Evolutionary conservation across 2,888 invertebrate genomes (phyloP).

Genomic region (Odontocolon sp.): DNA sequence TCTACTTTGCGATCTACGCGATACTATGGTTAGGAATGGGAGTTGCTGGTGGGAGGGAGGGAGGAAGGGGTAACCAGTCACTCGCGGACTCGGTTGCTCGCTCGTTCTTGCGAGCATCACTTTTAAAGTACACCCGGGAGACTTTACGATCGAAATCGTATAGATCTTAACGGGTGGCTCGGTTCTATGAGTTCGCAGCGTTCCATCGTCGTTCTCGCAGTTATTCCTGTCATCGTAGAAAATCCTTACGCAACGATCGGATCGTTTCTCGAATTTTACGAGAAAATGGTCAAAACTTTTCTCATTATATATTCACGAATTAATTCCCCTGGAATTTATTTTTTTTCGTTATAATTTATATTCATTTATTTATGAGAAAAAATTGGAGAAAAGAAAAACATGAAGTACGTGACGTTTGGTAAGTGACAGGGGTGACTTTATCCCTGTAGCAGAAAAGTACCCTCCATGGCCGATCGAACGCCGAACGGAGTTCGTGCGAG

Average conservation of each 20-base stretch:
- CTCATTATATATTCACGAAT: no score
- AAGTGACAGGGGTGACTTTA: no score
- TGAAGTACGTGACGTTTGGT: no score
- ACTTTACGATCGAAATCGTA: conserved; percentile 58
- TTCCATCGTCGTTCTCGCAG: conserved; percentile 30
- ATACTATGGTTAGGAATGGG: no score
- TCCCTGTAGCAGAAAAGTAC: neutral
- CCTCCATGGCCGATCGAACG: conserved; percentile 26
- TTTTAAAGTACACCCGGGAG: conserved; percentile 39
- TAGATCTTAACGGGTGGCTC: conserved; percentile 45
- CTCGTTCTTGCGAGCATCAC: neutral
- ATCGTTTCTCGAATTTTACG: conserved; percentile 9
- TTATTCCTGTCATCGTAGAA: conserved; percentile 31
- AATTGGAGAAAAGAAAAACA: neutral
- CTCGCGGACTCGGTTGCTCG: neutral
- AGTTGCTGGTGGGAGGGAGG: neutral
- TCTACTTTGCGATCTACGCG: neutral
- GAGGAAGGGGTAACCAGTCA: neutral
- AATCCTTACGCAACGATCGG: conserved; percentile 35
- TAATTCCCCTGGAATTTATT: no score
- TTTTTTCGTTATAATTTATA: no score
- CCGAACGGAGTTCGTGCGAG: neutral
- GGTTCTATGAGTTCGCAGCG: conserved; percentile 13
- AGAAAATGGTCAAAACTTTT: no score
- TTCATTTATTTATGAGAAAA: conserved; percentile 2